phyloP scores from a whole-genome alignment of 2,888 invertebrate genomes.

The Masnerella sp. region DNA sequence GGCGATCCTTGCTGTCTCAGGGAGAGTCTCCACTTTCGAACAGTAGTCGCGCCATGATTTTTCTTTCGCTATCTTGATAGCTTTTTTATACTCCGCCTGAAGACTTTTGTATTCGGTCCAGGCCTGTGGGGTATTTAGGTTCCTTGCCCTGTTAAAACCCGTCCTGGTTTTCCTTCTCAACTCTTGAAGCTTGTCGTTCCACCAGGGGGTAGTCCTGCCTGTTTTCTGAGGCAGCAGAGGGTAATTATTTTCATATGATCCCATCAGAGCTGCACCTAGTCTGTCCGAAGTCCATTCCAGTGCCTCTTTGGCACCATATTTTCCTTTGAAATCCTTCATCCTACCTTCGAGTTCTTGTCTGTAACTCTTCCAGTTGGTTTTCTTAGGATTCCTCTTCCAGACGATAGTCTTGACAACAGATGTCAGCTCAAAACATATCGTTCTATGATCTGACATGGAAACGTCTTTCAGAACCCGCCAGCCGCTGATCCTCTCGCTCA shows the following conservation, averaged over 20 bases:
- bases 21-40: neutral
- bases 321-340: neutral
- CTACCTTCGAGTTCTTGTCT: neutral
- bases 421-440: neutral
- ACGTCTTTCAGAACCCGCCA: neutral
- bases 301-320: neutral
- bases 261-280: neutral
- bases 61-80: neutral
- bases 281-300: neutral
- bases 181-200: neutral
- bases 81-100: neutral
- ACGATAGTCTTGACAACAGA: neutral
- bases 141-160: constrained; percentile 4
- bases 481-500: neutral
- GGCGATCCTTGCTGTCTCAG: neutral
- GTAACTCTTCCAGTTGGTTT: neutral
- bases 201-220: neutral
- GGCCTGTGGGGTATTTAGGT: neutral
- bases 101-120: neutral
- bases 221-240: too few relatives aligned
- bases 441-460: constrained; percentile 4
- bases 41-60: neutral
- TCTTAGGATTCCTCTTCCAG: neutral
- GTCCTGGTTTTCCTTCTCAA: neutral
- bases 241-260: too few relatives aligned